Conservation (phyloP, 1,140 invertebrate genomes). For the Lucilia cuprina region DNA sequence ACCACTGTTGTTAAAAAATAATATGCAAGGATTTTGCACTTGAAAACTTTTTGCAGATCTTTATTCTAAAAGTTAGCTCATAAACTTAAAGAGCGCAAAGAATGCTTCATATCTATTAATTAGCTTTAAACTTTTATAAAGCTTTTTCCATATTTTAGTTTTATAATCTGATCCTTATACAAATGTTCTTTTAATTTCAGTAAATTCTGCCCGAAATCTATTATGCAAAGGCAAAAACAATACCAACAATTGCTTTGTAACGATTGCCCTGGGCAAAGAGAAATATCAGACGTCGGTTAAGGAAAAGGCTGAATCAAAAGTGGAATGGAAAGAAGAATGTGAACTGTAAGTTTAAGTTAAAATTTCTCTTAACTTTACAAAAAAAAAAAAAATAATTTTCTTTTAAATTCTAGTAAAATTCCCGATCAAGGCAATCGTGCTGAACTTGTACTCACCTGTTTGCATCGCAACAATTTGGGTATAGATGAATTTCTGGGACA, state of each 20-base stretch:
- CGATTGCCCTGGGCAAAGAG: constrained; percentile 91
- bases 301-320: constrained; percentile 81
- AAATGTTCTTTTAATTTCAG: constrained; percentile 54
- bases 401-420: constrained; percentile 69
- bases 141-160: no score
- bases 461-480: constrained; percentile 88
- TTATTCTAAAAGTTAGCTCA: no score
- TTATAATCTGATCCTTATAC: no score
- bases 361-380: not conserved
- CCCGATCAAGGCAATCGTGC: constrained; percentile 87
- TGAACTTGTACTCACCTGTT: constrained; percentile 82
- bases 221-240: constrained; percentile 88
- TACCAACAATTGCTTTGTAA: constrained; percentile 95
- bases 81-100: no score
- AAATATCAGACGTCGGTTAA: constrained; percentile 96
- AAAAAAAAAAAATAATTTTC: not conserved
- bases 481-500: constrained; percentile 94
- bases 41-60: no score
- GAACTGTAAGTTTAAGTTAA: constrained; percentile 75
- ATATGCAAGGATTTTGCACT: no score
- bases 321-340: constrained; percentile 96
- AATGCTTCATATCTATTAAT: no score
- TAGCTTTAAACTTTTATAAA: no score
- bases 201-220: constrained; percentile 85
- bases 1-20: no score